These are phyloP conservation scores for Dynastes grantii DNA, from an alignment of 2,888 invertebrate genomes.

Conservation along the genomic window DNA sequence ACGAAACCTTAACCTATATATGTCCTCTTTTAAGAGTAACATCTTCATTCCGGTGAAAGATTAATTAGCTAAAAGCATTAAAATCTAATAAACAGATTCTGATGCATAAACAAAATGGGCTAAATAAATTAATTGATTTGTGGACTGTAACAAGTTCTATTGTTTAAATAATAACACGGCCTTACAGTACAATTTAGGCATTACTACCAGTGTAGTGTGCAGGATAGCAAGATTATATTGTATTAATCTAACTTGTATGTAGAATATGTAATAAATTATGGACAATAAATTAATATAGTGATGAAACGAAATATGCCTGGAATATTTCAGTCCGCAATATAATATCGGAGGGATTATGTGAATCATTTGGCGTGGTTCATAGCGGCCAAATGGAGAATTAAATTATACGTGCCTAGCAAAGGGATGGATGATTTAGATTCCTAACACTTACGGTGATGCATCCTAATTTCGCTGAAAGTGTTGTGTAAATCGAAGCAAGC, in stretches of 20 bases:
- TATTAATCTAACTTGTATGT: too few species aligned
- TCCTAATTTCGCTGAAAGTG: constrained; percentile 21
- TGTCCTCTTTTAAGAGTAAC: neutral
- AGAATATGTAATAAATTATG: neutral
- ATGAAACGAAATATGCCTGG: neutral
- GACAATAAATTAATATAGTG: constrained; percentile 1
- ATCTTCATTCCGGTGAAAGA: neutral
- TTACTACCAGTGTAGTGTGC: too few species aligned
- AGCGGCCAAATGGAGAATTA: constrained; percentile 18
- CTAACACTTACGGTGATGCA: constrained; percentile 26
- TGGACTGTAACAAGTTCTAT: neutral
- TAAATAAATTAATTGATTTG: neutral
- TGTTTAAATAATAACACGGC: too few species aligned
- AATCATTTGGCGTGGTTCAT: neutral
- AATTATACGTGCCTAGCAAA: constrained; percentile 9
- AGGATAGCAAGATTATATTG: too few species aligned
- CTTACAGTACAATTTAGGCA: too few species aligned
- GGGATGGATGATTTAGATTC: constrained; percentile 33
- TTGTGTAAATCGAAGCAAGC: constrained; percentile 27
- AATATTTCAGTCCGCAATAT: constrained; percentile 24
- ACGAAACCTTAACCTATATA: neutral
- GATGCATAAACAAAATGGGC: neutral
- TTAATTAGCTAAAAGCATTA: constrained; percentile 14
- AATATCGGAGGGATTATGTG: constrained; percentile 20
- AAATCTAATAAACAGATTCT: neutral